Conservation (phyloP, 2,113 vertebrate species). For the Xenopus tropicalis region UCB_Xtro_10.0 CM004447.2:23495501-23496000, state of each 20-base stretch:
- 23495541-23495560: too few relatives aligned
- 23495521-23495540: too few relatives aligned
- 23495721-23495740: constrained; percentile 17
- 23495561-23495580: too few relatives aligned
- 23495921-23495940: constrained; percentile 7
- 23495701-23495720: constrained; percentile 8
- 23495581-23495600: too few relatives aligned
- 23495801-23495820: constrained; percentile 18
- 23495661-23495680: not conserved
- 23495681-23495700: constrained; percentile 17
- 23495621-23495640: too few relatives aligned
- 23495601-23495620: too few relatives aligned
- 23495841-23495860: constrained; percentile 1
- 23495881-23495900: constrained; percentile 2
- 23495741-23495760: constrained; percentile 18
- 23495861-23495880: constrained; percentile 5
- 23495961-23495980: constrained; percentile 33
- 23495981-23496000: constrained; percentile 26
- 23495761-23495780: not conserved
- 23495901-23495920: constrained; percentile 9
- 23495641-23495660: too few relatives aligned
- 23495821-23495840: constrained; percentile 17
- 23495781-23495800: constrained; percentile 1
- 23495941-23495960: constrained; percentile 18
- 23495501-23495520: too few relatives aligned